Base-by-base conservation (phyloP, 2,113 vertebrate genomes). In the Malurus alboscapulatus region DNA sequence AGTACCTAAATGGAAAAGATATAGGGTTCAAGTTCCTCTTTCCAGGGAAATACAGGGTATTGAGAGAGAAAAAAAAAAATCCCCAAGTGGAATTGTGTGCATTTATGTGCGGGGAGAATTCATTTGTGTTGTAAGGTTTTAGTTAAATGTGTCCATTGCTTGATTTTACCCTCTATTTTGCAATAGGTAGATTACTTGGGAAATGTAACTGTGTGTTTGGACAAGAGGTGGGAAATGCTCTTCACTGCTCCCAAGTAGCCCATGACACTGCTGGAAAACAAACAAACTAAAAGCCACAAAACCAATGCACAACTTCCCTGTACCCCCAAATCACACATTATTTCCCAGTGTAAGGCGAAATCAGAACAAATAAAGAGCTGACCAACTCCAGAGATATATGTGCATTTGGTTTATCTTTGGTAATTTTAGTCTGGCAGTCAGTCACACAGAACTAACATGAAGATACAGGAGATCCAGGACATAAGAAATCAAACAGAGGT, bases 61-160 rank as follows among this genome's bases (percentile, higher is more conserved):
- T 44, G 34, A 4, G 12, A 83, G 38, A 47, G 19, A 47, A 47
- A 47, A 47, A 22, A 47, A 47, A 47, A 45, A 45, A 19, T 45
- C 17, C 72, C 3, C 47, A 36, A n/a, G 19, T 2, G 3, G 15
- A 54, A 65, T 8, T 26, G 2, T 27, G 5, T 51, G 20, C 36
- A 25, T 36, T 40, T 71, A 5, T 22, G 12, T 1, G 8, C 13
- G 10, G 6, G 7, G 19, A 69, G 1, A 1, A 1, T 51, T 61
- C 3, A 16, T 80, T 44, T 69, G 16, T 63, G 1, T 51, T 38
- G 5, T 20, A 69, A 87, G 9, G 11, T 47, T 89, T 68, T 53
- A 80, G n/a, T 44, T 93, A 44, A 67, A 51, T 6, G 3, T 65
- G 14, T 20, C 53, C 17, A 26, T 7, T 42, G 30, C 40, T 74